Conservation (phyloP, 2,888 invertebrate genomes). For the Ennomos quercinarius region DNA sequence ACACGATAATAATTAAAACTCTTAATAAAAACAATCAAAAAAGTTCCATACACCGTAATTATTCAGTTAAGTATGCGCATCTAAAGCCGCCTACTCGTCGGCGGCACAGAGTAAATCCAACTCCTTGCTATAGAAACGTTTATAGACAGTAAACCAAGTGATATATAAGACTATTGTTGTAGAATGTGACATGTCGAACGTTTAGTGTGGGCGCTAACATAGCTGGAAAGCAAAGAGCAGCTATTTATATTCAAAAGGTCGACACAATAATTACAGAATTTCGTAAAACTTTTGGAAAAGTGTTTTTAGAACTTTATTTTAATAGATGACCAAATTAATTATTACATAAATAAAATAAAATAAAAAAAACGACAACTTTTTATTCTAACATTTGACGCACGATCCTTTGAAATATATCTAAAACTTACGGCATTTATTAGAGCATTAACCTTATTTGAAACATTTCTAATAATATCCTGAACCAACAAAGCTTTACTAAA, state of each 20-base stretch:
- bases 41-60: conserved; percentile 25
- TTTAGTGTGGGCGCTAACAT: conserved; percentile 42
- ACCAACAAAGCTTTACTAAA: too few species aligned
- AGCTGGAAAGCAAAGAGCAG: conserved; percentile 28
- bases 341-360: too few species aligned
- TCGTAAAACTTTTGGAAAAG: too few species aligned
- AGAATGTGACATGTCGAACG: conserved; percentile 37
- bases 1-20: conserved; percentile 22
- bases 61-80: conserved; percentile 39
- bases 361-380: too few species aligned
- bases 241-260: conserved; percentile 15
- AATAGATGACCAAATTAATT: too few species aligned
- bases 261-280: conserved; percentile 4
- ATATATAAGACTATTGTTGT: conserved; percentile 52
- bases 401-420: too few species aligned
- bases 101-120: conserved; percentile 38
- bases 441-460: too few species aligned
- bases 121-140: conserved; percentile 34
- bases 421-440: too few species aligned
- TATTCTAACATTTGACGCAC: too few species aligned
- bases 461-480: too few species aligned
- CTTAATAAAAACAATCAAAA: conserved; percentile 25
- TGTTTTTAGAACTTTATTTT: too few species aligned
- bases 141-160: conserved; percentile 46
- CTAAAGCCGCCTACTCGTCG: conserved; percentile 19